Evolutionary conservation across 2,797 vertebrate genomes (phyloP).

Genomic region (Cyprinodon diabolis): DNA sequence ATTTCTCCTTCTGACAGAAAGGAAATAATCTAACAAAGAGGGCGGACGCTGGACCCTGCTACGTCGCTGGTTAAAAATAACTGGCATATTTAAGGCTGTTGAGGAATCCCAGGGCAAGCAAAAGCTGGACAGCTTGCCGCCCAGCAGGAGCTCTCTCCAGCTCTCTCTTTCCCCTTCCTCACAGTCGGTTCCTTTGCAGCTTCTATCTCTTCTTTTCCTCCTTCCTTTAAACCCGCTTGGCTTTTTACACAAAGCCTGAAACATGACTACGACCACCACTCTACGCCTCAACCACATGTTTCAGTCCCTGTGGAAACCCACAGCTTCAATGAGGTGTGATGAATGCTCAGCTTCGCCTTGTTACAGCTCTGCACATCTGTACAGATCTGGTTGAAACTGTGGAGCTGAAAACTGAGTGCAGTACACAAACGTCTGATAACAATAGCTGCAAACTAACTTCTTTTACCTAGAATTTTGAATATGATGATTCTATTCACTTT

Average conservation of each 20-base stretch:
- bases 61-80: conserved; percentile 99
- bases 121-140: conserved; percentile 85
- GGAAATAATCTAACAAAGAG: conserved; percentile 92
- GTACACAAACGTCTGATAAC: conserved; percentile 36
- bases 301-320: conserved; percentile 39
- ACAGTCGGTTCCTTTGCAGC: conserved; percentile 40
- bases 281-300: conserved; percentile 37
- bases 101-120: conserved; percentile 95
- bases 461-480: not conserved
- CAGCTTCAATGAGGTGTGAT: conserved; percentile 46
- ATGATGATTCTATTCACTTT: not conserved
- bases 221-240: conserved; percentile 34
- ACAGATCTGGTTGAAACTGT: conserved; percentile 44
- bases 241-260: conserved; percentile 29
- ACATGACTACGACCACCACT: conserved; percentile 44
- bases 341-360: conserved; percentile 47
- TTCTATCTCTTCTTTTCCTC: conserved; percentile 42
- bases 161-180: conserved; percentile 37
- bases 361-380: conserved; percentile 44
- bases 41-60: conserved; percentile 85
- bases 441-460: conserved; percentile 13
- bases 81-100: conserved; percentile 96
- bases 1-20: conserved; percentile 95
- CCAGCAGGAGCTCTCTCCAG: conserved; percentile 68
- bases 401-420: conserved; percentile 57